phyloP scores from a whole-genome alignment of 2,888 invertebrate genomes.

The Apamea sordens region DNA sequence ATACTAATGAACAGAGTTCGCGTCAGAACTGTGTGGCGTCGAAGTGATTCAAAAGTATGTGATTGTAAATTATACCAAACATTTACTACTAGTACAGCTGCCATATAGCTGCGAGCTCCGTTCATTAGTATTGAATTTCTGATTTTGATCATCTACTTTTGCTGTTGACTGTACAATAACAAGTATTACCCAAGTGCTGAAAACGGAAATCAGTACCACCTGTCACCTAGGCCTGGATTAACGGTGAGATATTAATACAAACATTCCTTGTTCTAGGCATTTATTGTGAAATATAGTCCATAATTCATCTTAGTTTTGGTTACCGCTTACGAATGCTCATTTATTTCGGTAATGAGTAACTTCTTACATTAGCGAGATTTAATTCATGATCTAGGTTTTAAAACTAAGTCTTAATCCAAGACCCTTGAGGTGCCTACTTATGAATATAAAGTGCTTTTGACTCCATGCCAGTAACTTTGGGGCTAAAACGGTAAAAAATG shows the following conservation, averaged over 20 bases:
- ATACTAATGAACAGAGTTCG: too few species aligned
- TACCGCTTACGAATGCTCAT: not conserved
- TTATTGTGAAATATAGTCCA: constrained; percentile 12
- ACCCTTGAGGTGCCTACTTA: not conserved
- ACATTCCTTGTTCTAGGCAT: constrained; percentile 17
- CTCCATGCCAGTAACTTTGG: not conserved
- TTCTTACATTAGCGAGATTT: not conserved
- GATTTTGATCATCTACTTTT: too few species aligned
- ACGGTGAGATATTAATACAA: constrained; percentile 28
- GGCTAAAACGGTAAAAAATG: constrained; percentile 4
- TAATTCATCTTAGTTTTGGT: constrained; percentile 27
- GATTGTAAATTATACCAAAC: too few species aligned
- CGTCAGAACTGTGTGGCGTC: too few species aligned
- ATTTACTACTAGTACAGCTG: too few species aligned
- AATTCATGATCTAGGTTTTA: not conserved
- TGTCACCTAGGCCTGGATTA: constrained; percentile 29
- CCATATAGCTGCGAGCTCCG: too few species aligned
- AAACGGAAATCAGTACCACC: constrained; percentile 35
- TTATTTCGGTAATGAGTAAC: not conserved
- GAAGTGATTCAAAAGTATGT: too few species aligned
- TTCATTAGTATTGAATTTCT: too few species aligned
- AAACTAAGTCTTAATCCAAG: not conserved
- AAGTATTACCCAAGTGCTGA: not conserved
- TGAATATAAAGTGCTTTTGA: constrained; percentile 29
- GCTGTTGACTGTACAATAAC: too few species aligned